Conservation (phyloP, 2,113 vertebrate species). For the Xenopus borealis region DNA sequence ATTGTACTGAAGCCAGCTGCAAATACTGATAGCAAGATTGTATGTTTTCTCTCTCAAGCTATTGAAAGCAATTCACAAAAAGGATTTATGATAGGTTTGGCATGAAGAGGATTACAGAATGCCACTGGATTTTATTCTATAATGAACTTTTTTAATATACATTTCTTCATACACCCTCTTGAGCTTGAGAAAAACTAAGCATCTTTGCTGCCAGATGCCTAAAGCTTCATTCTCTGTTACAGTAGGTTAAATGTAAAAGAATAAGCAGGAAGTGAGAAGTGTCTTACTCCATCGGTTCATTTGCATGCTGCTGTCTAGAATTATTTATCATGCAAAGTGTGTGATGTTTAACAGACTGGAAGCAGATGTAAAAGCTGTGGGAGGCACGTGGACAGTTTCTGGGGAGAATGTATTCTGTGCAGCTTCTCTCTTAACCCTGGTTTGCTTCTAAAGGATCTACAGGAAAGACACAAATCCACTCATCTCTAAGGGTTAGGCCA, state of each 20-base stretch:
- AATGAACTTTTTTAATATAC: too few species aligned
- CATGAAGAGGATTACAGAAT: too few species aligned
- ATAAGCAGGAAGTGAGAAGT: slow-evolving; percentile 25
- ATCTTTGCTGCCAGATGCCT: slow-evolving; percentile 15
- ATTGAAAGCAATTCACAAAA: too few species aligned
- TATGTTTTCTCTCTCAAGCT: too few species aligned
- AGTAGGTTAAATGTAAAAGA: slow-evolving; percentile 4
- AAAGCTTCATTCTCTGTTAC: not conserved
- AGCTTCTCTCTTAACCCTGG: slow-evolving; percentile 12
- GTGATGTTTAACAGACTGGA: slow-evolving; percentile 39
- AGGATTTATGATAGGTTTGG: too few species aligned
- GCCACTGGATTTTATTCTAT: too few species aligned
- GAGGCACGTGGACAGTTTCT: slow-evolving; percentile 30
- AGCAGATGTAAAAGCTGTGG: slow-evolving; percentile 42
- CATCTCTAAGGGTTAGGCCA: too few species aligned
- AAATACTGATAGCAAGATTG: too few species aligned
- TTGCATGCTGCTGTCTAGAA: slow-evolving; percentile 35
- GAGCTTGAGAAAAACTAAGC: not conserved
- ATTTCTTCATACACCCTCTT: too few species aligned
- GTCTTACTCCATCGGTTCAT: slow-evolving; percentile 16
- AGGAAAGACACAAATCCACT: not conserved
- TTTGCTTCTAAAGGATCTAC: not conserved
- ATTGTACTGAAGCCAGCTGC: too few species aligned
- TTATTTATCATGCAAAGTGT: slow-evolving; percentile 40
- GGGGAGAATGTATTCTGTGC: slow-evolving; percentile 21